Base-by-base conservation (phyloP, 2,797 vertebrate species). In the Ctenopoma multispine region DNA sequence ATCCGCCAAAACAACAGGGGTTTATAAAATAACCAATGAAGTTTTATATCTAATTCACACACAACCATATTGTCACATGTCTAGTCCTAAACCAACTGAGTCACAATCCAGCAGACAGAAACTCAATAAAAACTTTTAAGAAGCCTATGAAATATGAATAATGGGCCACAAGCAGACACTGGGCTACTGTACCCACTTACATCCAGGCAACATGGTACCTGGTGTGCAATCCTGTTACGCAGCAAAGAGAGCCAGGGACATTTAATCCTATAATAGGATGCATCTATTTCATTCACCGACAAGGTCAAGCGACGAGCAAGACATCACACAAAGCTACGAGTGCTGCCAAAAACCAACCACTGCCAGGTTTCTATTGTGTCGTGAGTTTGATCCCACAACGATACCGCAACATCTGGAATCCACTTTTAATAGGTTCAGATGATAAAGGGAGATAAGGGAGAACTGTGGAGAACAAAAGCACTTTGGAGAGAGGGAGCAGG, bases 181-280 rank as follows among this genome's bases (percentile, higher is more conserved):
- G 2, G 3, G 46, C 47, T 29, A 21, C 56, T 62, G 77, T 51
- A 79, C 46, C 14, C 60, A 72, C 76, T 85, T 74, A 79, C 51
- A 76, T 31, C 69, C 49, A n/a, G 13, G 74, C 50, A 79, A 51
- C 67, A 61, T 75, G 53, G 84, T 77, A 71, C 75, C 57, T 75
- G 79, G 63, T 72, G 77, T 81, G 49, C 75, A 90, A 90, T 90
- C 83, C 79, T 85, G 82, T 90, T 92, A 84, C 36, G 61, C 80
- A 84, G 80, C 83, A 88, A 82, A 88, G 86, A 85, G 88, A 90
- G 84, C 80, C 82, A 86, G 54, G 79, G 78, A 69, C 81, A 87
- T 82, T 87, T 93, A 93, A 94, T 93, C 90, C 87, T 66, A 66
- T 92, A 89, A 94, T 83, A 77, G 77, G 77, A 89, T 82, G 81